Evolutionary conservation across 2,113 vertebrate species (phyloP).

Genomic region (Psettodes erumei): DNA sequence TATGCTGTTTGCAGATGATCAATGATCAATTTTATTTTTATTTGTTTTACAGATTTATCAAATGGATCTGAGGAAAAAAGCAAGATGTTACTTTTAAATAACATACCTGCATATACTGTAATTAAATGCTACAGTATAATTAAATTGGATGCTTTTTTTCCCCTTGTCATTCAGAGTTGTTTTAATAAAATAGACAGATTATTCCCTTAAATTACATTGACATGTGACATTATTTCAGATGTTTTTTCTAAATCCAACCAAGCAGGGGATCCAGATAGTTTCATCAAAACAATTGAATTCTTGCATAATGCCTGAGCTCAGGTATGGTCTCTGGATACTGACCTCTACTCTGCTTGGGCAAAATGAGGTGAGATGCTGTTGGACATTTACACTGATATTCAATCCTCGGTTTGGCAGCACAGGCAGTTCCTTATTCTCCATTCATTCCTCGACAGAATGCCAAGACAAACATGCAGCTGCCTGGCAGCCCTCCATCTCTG

Average conservation of each 20-base stretch:
- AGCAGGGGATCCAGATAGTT: neutral
- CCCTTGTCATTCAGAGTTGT: neutral
- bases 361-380: slow-evolving; percentile 70
- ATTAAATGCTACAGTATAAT: too few species aligned
- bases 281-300: slow-evolving; percentile 13
- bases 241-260: slow-evolving; percentile 1
- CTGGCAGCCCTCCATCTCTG: slow-evolving; percentile 65
- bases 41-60: too few species aligned
- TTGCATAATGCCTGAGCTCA: slow-evolving; percentile 27
- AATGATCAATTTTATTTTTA: too few species aligned
- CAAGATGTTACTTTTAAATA: neutral
- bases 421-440: slow-evolving; percentile 38
- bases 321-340: slow-evolving; percentile 25
- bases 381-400: slow-evolving; percentile 66
- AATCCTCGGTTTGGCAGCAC: slow-evolving; percentile 59
- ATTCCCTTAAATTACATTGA: neutral
- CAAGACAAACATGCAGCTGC: slow-evolving; percentile 71
- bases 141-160: neutral
- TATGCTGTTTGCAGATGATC: neutral
- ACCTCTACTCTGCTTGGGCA: slow-evolving; percentile 10
- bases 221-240: neutral
- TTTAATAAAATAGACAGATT: neutral
- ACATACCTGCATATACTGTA: neutral
- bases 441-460: slow-evolving; percentile 34
- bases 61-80: neutral